phyloP scores from a whole-genome alignment of 2,113 vertebrate species.

The Camelus dromedarius region DNA sequence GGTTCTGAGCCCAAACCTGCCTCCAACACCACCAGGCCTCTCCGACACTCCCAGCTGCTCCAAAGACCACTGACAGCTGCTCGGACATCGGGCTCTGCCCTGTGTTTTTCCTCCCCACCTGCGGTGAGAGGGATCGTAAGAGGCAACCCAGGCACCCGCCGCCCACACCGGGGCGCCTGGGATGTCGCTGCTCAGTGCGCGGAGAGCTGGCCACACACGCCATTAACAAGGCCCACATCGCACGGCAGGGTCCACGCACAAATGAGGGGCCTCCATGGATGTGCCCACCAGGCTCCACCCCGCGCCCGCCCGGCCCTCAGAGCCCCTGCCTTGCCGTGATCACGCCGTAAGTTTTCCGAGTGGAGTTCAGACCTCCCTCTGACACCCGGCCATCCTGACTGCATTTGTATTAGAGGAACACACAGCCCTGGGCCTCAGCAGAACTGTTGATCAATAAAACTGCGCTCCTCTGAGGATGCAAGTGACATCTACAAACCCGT shows the following conservation, averaged over 20 bases:
- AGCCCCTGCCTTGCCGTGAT: constrained; percentile 38
- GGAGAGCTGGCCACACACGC: neutral
- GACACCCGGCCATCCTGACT: constrained; percentile 53
- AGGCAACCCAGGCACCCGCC: fast-evolving
- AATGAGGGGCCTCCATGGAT: neutral
- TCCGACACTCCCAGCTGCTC: neutral
- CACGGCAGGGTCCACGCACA: neutral
- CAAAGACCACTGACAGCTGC: neutral
- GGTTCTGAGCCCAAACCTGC: neutral
- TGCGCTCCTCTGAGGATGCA: constrained; percentile 74
- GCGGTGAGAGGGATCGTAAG: neutral
- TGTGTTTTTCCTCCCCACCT: fast-evolving
- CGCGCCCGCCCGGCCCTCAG: constrained; percentile 53
- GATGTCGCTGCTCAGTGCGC: neutral
- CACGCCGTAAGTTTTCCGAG: constrained; percentile 66
- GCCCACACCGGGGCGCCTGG: fast-evolving
- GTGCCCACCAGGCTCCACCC: neutral
- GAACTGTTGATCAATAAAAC: constrained; percentile 85
- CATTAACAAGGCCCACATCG: neutral
- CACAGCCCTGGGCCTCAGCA: constrained; percentile 76
- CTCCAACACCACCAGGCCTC: fast-evolving
- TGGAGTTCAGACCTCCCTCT: constrained; percentile 67
- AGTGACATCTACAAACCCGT: constrained; percentile 85
- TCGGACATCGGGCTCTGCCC: neutral
- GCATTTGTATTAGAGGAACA: constrained; percentile 74